A percentile compares a stretch with the other conserved stretches of the same genome.
Evolutionary conservation across 2,797 vertebrate species (phyloP).

Genomic region (Champsocephalus gunnari): DNA sequence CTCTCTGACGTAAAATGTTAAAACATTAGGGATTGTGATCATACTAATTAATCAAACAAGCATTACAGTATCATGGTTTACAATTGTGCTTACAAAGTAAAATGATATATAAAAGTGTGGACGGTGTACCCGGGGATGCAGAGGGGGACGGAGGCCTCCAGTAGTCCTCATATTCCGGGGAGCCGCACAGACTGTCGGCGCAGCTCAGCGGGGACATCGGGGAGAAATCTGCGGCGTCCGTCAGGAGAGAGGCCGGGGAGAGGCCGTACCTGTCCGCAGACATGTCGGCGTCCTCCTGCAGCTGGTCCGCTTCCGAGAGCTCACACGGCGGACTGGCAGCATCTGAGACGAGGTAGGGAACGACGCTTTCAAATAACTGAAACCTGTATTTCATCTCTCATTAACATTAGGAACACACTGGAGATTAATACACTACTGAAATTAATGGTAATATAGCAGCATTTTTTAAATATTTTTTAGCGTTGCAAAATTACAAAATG

Average conservation of each 20-base stretch:
- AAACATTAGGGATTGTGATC: not conserved
- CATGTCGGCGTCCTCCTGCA: constrained; percentile 66
- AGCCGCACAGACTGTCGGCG: constrained; percentile 86
- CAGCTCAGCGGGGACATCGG: constrained; percentile 91
- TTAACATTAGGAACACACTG: not conserved
- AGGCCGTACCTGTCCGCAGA: constrained; percentile 78
- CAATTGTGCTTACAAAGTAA: not conserved
- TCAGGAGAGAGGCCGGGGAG: constrained; percentile 86
- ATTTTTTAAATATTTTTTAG: not conserved
- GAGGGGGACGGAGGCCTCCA: constrained; percentile 98
- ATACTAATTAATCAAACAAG: not conserved
- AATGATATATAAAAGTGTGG: not conserved
- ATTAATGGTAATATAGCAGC: not conserved
- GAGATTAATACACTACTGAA: not conserved
- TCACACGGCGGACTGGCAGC: constrained; percentile 1
- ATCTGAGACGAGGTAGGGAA: not conserved
- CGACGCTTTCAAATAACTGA: not conserved
- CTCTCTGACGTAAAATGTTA: too few relatives aligned
- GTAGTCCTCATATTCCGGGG: constrained; percentile 91
- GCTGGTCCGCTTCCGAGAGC: constrained; percentile 75
- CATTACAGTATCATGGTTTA: not conserved
- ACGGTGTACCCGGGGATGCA: constrained; percentile 89
- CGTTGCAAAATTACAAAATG: not conserved
- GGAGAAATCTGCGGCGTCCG: constrained; percentile 82
- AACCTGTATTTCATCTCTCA: not conserved